Conservation (phyloP, 2,113 vertebrate species). For the Gallinago media region DNA sequence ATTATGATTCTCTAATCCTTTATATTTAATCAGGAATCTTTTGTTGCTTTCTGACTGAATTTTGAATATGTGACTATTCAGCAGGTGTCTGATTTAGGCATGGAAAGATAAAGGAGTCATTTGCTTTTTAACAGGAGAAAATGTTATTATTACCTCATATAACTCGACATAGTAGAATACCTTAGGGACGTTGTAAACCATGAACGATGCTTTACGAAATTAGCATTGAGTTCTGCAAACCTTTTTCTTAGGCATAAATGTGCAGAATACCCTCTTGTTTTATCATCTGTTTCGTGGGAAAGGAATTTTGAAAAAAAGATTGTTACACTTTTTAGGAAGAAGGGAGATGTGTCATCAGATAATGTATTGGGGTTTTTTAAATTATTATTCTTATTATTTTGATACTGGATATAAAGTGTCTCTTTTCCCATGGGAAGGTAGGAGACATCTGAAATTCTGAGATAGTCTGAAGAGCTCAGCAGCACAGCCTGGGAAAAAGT, state of each 20-base stretch:
- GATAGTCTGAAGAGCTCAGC: neutral
- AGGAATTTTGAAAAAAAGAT: neutral
- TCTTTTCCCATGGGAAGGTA: neutral
- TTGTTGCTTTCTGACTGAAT: neutral
- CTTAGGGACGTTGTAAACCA: neutral
- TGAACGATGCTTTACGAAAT: neutral
- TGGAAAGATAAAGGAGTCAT: neutral
- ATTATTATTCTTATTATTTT: neutral
- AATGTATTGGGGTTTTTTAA: neutral
- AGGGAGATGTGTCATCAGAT: neutral
- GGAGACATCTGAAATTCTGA: neutral
- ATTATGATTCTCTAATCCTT: neutral
- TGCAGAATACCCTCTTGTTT: neutral
- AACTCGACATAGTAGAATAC: neutral
- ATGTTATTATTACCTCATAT: neutral
- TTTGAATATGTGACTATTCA: accelerated
- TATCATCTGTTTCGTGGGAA: neutral
- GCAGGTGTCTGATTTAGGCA: neutral
- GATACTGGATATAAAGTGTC: neutral
- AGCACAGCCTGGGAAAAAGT: neutral
- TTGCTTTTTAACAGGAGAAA: neutral
- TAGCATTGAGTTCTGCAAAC: neutral
- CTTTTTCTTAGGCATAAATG: neutral
- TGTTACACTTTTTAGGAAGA: neutral
- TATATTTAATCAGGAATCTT: neutral